These are phyloP conservation scores for Paramormyrops hopkinsi DNA, from an alignment of 2,797 vertebrate genomes.

Conservation along the genomic window DNA sequence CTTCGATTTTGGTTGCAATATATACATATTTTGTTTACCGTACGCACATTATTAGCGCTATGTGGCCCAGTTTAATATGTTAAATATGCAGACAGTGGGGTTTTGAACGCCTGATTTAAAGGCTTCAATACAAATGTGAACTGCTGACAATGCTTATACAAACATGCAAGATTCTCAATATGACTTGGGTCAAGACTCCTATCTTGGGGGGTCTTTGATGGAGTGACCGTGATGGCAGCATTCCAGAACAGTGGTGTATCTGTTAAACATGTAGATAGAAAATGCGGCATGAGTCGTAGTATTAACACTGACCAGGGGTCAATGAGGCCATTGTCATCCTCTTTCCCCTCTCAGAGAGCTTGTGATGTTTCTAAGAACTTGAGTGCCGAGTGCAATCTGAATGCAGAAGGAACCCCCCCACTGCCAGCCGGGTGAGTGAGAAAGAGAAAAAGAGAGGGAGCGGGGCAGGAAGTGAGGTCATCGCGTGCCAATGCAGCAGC, in stretches of 20 bases:
- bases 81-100: not conserved
- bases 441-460: slow-evolving; percentile 48
- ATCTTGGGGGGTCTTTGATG: not conserved
- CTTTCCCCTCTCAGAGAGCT: slow-evolving; percentile 27
- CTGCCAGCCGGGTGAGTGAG: slow-evolving; percentile 29
- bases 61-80: not conserved
- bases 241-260: not conserved
- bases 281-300: not conserved
- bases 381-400: slow-evolving; percentile 41
- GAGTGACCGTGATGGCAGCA: not conserved
- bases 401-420: slow-evolving; percentile 34
- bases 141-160: not conserved
- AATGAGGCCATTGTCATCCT: not conserved
- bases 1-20: not conserved
- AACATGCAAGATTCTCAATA: not conserved
- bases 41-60: not conserved
- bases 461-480: slow-evolving; percentile 64
- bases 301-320: not conserved
- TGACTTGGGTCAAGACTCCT: not conserved
- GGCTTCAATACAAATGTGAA: not conserved
- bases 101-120: not conserved
- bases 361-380: slow-evolving; percentile 49
- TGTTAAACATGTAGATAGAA: not conserved
- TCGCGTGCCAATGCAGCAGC: slow-evolving; percentile 96
- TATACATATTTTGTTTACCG: not conserved